Conservation (phyloP, 2,888 invertebrate species). For the Mesochorus sp. region DNA sequence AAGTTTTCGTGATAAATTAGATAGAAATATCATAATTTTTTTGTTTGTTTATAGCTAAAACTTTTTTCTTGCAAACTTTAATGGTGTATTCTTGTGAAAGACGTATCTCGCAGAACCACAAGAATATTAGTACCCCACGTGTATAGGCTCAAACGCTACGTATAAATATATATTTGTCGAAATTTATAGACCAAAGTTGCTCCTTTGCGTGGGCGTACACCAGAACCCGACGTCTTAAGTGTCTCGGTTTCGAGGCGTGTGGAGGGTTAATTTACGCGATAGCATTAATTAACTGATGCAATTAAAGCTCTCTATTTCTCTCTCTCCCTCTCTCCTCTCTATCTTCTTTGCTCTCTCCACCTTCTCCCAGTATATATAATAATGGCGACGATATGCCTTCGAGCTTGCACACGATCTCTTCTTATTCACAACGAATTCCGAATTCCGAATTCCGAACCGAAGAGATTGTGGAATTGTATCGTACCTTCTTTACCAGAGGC, state of each 20-base stretch:
- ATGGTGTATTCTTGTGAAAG: too few relatives aligned
- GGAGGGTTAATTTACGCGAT: constrained; percentile 61
- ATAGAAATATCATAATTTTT: too few relatives aligned
- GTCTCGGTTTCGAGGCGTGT: constrained; percentile 52
- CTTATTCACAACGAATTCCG: constrained; percentile 19
- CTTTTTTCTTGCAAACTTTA: too few relatives aligned
- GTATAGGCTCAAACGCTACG: too few relatives aligned
- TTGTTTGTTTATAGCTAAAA: too few relatives aligned
- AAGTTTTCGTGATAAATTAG: too few relatives aligned
- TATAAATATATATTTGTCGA: constrained; percentile 34
- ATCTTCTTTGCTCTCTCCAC: background rate
- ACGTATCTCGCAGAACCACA: too few relatives aligned
- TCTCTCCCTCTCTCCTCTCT: background rate
- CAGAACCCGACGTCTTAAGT: constrained; percentile 47
- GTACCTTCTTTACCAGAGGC: background rate
- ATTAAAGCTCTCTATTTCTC: constrained; percentile 54
- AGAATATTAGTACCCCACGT: too few relatives aligned
- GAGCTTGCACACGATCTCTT: constrained; percentile 36
- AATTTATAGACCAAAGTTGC: constrained; percentile 57
- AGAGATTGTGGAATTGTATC: background rate
- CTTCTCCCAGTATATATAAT: too few relatives aligned
- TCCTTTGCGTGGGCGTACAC: constrained; percentile 29
- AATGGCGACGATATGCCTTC: background rate
- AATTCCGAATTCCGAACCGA: constrained; percentile 19
- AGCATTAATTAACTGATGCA: constrained; percentile 63